Percentiles rank a stretch among this genome's conserved stretches.
These are phyloP conservation scores for Mus spicilegus DNA, from an alignment of 2,113 vertebrate species.

Conservation along the genomic window DNA sequence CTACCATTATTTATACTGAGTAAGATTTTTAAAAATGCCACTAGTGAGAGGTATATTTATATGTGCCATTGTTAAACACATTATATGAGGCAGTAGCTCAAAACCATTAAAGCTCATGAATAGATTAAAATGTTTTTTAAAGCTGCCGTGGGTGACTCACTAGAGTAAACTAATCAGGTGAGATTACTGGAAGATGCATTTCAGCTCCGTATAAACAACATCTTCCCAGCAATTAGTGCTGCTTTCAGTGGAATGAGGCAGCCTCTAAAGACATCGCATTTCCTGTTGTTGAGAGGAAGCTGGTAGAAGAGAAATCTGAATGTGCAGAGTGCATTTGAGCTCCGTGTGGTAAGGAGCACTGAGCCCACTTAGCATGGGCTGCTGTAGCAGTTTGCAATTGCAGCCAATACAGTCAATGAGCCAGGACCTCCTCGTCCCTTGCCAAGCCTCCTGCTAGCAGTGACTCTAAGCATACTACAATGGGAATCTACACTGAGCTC, in stretches of 20 bases:
- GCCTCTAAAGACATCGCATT: not conserved
- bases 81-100: not conserved
- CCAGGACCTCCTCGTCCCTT: not conserved
- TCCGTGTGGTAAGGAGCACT: not conserved
- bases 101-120: not conserved
- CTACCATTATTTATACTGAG: not conserved
- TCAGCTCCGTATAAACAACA: not conserved
- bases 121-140: constrained; percentile 36
- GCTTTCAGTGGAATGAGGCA: not conserved
- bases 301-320: not conserved
- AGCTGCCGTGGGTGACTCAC: not conserved
- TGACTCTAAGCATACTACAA: not conserved
- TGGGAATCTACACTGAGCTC: too few relatives aligned
- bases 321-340: too few relatives aligned
- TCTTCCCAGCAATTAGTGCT: not conserved
- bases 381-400: not conserved
- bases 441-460: not conserved
- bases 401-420: not conserved
- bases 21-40: not conserved
- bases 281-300: not conserved
- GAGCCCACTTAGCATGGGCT: too few relatives aligned
- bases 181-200: constrained; percentile 20
- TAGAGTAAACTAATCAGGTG: constrained; percentile 6
- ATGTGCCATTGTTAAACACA: not conserved
- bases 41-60: not conserved